Conservation (phyloP, 2,113 vertebrate species). For the Dipodomys merriami region DNA sequence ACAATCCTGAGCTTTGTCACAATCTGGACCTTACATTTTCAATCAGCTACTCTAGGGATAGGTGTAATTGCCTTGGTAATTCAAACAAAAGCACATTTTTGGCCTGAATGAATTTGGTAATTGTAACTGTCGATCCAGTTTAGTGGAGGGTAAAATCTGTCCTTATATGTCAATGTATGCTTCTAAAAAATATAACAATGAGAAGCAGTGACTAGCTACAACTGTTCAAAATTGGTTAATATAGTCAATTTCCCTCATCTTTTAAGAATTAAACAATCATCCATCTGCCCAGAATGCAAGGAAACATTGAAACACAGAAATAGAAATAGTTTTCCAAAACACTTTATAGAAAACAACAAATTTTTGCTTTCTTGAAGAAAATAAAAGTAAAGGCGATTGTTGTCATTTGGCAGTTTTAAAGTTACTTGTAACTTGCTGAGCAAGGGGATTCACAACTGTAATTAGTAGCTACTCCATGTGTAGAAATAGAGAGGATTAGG, state of each 20-base stretch:
- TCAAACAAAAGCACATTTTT: conserved; percentile 61
- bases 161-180: conserved; percentile 18
- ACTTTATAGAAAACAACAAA: not conserved
- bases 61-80: conserved; percentile 53
- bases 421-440: not conserved
- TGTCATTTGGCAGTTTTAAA: conserved; percentile 27
- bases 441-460: too few relatives aligned
- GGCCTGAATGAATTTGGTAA: conserved; percentile 39
- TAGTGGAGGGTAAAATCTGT: conserved; percentile 15
- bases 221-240: not conserved
- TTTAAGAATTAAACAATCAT: conserved; percentile 51
- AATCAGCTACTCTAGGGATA: conserved; percentile 25
- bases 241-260: not conserved
- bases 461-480: too few relatives aligned
- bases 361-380: conserved; percentile 7
- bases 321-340: not conserved
- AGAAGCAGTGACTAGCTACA: not conserved
- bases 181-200: conserved; percentile 51
- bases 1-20: not conserved
- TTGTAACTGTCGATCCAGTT: conserved; percentile 35
- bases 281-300: not conserved
- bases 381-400: not conserved
- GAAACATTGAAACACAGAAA: not conserved
- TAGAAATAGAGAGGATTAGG: too few relatives aligned
- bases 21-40: conserved; percentile 37